These are phyloP conservation scores for Pristionchus fissidentatus DNA, from an alignment of 2,888 invertebrate genomes.

Conservation along the genomic window DNA sequence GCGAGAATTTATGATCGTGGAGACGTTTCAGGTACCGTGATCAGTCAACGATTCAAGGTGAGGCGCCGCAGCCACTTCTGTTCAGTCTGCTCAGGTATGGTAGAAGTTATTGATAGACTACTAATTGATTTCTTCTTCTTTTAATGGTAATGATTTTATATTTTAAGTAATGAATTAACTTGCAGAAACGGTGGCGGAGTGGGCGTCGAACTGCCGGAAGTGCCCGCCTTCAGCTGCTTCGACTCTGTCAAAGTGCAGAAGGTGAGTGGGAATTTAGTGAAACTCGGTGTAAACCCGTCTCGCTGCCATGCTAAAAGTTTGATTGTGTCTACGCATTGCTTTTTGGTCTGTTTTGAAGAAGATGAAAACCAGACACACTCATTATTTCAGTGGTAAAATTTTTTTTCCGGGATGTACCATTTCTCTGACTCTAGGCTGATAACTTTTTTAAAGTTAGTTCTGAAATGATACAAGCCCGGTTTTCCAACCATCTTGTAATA, in stretches of 20 bases:
- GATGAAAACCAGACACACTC: background rate
- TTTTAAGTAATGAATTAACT: background rate
- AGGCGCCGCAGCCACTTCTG: slow-evolving; percentile 20
- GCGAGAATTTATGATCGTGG: too few relatives aligned
- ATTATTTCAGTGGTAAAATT: too few relatives aligned
- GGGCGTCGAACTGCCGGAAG: background rate
- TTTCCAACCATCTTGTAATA: too few relatives aligned
- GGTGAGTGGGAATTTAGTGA: slow-evolving; percentile 44
- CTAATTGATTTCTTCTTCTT: background rate
- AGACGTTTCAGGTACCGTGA: slow-evolving; percentile 15
- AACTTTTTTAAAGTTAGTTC: too few relatives aligned
- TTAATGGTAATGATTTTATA: background rate
- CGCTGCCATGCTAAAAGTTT: too few relatives aligned
- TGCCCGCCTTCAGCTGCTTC: slow-evolving; percentile 49
- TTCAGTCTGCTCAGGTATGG: slow-evolving; percentile 44
- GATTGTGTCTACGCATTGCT: background rate
- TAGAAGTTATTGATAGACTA: background rate
- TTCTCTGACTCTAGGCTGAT: too few relatives aligned
- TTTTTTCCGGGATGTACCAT: too few relatives aligned
- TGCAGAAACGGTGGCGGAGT: slow-evolving; percentile 12
- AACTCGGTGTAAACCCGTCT: too few relatives aligned
- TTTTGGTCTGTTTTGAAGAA: background rate
- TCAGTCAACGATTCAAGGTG: background rate
- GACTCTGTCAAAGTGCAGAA: slow-evolving; percentile 59
- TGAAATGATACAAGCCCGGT: too few relatives aligned